phyloP scores from a whole-genome alignment of 2,888 invertebrate genomes.

The Stratiomys singularior region DNA sequence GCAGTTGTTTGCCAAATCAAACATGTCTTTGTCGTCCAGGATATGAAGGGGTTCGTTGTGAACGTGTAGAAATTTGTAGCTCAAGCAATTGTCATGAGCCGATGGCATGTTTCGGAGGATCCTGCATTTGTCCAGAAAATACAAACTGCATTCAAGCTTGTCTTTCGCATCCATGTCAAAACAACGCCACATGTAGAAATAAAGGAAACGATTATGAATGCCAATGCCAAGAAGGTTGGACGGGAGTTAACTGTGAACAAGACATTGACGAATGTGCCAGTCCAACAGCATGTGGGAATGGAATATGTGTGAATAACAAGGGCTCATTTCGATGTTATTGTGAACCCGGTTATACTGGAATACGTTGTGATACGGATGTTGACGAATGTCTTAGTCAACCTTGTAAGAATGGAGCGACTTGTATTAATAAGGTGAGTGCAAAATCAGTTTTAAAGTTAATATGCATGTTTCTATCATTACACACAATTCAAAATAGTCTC shows the following conservation, averaged over 20 bases:
- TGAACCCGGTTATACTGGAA: constrained; percentile 87
- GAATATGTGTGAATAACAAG: constrained; percentile 81
- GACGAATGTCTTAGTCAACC: constrained; percentile 88
- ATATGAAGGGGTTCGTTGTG: constrained; percentile 63
- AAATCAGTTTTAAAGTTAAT: not conserved
- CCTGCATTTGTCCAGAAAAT: constrained; percentile 64
- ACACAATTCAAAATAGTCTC: constrained; percentile 36
- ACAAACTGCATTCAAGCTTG: constrained; percentile 68
- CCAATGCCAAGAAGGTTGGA: constrained; percentile 70
- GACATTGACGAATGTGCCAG: constrained; percentile 77
- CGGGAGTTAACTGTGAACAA: constrained; percentile 69
- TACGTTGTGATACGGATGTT: constrained; percentile 84
- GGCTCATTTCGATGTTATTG: constrained; percentile 88
- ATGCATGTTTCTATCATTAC: constrained; percentile 20
- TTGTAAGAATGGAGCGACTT: constrained; percentile 84
- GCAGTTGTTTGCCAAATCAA: constrained; percentile 63
- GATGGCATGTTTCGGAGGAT: constrained; percentile 62
- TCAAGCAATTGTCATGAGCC: constrained; percentile 62
- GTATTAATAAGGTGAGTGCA: constrained; percentile 72
- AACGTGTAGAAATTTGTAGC: constrained; percentile 61
- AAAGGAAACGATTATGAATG: constrained; percentile 72
- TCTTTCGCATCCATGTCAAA: constrained; percentile 71
- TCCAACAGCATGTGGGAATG: constrained; percentile 78
- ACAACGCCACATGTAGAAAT: constrained; percentile 73
- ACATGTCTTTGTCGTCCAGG: constrained; percentile 63